Percentiles rank a stretch among this genome's conserved stretches.
Conservation (phyloP, 2,888 invertebrate genomes). For the Holacanthella duospinosa region DNA sequence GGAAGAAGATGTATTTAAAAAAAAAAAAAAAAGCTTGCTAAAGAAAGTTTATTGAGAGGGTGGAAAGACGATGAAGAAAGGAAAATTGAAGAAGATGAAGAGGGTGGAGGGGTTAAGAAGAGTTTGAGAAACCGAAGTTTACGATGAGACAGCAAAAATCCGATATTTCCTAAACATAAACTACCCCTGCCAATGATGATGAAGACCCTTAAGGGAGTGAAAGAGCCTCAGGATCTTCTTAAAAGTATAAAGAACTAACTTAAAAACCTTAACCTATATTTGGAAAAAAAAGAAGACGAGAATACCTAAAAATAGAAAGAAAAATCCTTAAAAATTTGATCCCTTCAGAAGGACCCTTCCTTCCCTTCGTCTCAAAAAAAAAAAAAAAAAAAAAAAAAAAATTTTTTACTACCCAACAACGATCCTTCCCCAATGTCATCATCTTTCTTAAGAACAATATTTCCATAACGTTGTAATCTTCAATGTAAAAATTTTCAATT, state of each 20-base stretch:
- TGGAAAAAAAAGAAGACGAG: conserved; percentile 1
- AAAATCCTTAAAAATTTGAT: no score
- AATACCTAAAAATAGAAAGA: conserved; percentile 3
- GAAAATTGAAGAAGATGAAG: conserved; percentile 6
- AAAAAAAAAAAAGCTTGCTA: background rate
- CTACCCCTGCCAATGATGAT: no score
- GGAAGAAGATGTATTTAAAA: background rate
- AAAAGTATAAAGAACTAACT: background rate
- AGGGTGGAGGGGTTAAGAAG: conserved; percentile 1
- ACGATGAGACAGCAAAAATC: background rate
- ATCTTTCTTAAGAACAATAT: no score
- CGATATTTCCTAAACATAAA: no score
- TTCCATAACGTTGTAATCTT: no score
- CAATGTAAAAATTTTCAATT: no score
- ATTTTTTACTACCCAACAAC: no score
- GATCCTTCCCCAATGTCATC: no score
- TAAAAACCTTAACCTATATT: conserved; percentile 1
- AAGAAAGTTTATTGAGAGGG: conserved; percentile 6
- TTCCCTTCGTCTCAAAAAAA: no score
- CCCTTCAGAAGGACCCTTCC: background rate
- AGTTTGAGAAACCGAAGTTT: background rate
- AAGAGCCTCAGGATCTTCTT: background rate
- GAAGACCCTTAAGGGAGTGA: background rate
- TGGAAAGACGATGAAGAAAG: background rate
- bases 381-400: no score